phyloP scores from a whole-genome alignment of 2,888 invertebrate species.

The Branchipolynoe longqiensis region DNA sequence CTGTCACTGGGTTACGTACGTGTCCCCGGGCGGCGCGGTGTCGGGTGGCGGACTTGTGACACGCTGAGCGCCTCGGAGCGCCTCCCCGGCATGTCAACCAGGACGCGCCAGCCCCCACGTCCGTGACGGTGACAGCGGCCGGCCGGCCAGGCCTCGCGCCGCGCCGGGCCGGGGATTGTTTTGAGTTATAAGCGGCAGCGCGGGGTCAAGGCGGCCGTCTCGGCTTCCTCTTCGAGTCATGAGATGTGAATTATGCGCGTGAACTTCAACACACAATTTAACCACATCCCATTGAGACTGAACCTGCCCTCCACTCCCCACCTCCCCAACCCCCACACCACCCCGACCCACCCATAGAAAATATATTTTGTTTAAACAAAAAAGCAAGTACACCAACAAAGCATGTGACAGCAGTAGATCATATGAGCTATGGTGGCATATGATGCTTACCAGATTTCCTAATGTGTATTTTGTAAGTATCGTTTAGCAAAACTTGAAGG shows the following conservation, averaged over 20 bases:
- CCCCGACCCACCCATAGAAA: no score
- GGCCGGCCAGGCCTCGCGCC: not conserved
- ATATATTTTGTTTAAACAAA: no score
- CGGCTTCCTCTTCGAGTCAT: not conserved
- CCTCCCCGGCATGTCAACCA: not conserved
- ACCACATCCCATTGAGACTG: conserved; percentile 10
- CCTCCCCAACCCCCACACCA: no score
- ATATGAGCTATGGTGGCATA: no score
- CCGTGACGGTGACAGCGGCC: conserved; percentile 5
- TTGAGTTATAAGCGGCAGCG: not conserved
- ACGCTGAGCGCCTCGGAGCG: not conserved
- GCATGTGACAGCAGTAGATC: no score
- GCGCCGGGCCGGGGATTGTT: not conserved
- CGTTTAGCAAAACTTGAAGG: no score
- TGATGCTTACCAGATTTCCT: no score
- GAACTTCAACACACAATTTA: not conserved
- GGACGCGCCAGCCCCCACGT: conserved; percentile 8
- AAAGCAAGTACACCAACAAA: no score
- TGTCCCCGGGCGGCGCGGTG: conserved; percentile 13
- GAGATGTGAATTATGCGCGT: no score
- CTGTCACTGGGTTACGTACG: not conserved
- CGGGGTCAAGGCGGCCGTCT: not conserved
- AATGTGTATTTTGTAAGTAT: no score
- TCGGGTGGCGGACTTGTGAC: conserved; percentile 10
- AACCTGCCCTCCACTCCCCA: no score